phyloP scores from a whole-genome alignment of 2,888 invertebrate species.

The Clepsis dumicolana region DNA sequence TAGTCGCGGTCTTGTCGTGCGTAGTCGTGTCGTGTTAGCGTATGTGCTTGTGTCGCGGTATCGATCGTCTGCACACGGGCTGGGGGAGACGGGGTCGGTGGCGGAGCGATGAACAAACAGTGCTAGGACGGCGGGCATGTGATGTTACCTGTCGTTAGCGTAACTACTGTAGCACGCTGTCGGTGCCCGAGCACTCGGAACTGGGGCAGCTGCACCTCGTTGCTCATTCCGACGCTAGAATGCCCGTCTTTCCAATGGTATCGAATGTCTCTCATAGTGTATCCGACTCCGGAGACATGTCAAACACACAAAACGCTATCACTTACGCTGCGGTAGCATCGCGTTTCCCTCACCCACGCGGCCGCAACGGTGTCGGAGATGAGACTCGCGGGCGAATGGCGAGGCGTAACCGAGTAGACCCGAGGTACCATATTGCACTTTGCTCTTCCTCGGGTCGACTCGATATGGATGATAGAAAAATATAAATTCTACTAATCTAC shows the following conservation, averaged over 20 bases:
- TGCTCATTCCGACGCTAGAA: conserved; percentile 97
- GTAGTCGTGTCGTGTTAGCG: conserved; percentile 78
- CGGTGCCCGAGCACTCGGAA: conserved; percentile 98
- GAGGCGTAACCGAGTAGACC: conserved; percentile 61
- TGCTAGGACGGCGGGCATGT: conserved; percentile 73
- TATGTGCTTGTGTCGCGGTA: conserved; percentile 81
- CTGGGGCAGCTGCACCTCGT: conserved; percentile 98
- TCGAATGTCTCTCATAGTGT: conserved; percentile 98
- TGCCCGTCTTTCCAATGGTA: conserved; percentile 98
- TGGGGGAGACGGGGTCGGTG: conserved; percentile 82
- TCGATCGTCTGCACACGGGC: conserved; percentile 79
- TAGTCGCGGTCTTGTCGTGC: conserved; percentile 78
- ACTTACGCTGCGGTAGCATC: conserved; percentile 83
- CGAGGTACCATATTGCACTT: conserved; percentile 49
- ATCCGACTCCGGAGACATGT: conserved; percentile 93
- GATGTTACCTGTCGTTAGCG: conserved; percentile 96
- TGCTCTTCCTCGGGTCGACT: conserved; percentile 56
- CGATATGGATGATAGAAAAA: conserved; percentile 75
- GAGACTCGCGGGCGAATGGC: conserved; percentile 61
- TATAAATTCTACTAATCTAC: conserved; percentile 66
- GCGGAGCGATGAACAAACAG: conserved; percentile 74
- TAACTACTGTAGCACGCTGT: conserved; percentile 97
- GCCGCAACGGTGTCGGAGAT: conserved; percentile 62
- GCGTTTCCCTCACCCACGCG: conserved; percentile 63
- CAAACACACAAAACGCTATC: conserved; percentile 87